Percentiles rank a stretch among this genome's conserved stretches.
phyloP scores from a whole-genome alignment of 2,797 vertebrate species.

The Melanotaenia trifasciata region DNA sequence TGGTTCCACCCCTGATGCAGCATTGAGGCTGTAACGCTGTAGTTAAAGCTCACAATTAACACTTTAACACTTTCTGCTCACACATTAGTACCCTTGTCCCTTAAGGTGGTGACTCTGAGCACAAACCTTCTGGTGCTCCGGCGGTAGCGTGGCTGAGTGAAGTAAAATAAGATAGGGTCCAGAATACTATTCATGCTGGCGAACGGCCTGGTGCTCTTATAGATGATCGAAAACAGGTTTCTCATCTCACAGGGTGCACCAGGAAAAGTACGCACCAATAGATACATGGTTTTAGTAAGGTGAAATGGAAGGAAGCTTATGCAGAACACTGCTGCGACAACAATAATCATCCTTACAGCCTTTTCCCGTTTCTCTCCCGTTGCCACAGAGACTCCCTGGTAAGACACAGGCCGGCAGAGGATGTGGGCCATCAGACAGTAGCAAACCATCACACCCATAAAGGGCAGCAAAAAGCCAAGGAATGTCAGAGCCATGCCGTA shows the following conservation, averaged over 20 bases:
- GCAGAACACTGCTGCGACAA: constrained; percentile 89
- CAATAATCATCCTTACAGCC: constrained; percentile 90
- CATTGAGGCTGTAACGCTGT: background rate
- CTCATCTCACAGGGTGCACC: constrained; percentile 75
- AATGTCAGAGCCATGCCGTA: constrained; percentile 93
- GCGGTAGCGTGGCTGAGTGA: constrained; percentile 90
- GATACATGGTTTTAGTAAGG: constrained; percentile 93
- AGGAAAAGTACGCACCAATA: constrained; percentile 85
- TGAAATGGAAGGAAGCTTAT: constrained; percentile 97
- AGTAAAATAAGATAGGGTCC: constrained; percentile 97
- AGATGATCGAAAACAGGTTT: constrained; percentile 90
- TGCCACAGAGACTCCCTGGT: constrained; percentile 56
- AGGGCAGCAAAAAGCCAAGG: constrained; percentile 91
- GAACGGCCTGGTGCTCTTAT: constrained; percentile 93
- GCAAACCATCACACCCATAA: constrained; percentile 87
- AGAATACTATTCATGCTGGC: constrained; percentile 97
- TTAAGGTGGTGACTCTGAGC: constrained; percentile 84
- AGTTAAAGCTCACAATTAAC: too few species aligned
- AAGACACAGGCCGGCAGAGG: constrained; percentile 82
- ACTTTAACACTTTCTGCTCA: constrained; percentile 19
- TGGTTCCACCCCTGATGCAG: background rate
- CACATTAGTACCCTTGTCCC: constrained; percentile 65
- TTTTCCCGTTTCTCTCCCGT: constrained; percentile 87
- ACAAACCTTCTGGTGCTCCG: constrained; percentile 85
- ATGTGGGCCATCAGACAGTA: constrained; percentile 90